Conservation (phyloP, 2,113 vertebrate species). For the Petroica traversi region DNA sequence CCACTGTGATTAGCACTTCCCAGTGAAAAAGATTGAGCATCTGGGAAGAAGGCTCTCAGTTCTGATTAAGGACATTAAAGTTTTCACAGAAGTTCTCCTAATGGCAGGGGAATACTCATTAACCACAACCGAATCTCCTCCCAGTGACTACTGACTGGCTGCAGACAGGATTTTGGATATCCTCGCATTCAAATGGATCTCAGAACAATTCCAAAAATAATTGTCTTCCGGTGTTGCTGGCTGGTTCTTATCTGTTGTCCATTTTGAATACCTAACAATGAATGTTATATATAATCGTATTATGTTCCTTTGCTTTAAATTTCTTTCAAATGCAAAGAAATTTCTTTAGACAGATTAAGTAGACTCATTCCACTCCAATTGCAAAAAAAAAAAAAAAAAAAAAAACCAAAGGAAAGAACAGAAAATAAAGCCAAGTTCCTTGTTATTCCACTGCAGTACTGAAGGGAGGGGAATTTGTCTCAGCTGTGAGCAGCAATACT, state of each 20-base stretch:
- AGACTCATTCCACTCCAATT: background rate
- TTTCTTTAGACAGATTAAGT: background rate
- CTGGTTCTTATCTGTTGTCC: background rate
- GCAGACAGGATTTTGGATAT: background rate
- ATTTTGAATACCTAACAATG: background rate
- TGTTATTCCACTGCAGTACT: background rate
- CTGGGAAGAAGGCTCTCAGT: background rate
- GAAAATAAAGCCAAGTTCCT: background rate
- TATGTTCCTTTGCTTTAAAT: background rate
- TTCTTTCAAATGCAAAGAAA: background rate
- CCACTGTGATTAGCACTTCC: background rate
- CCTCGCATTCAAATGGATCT: background rate
- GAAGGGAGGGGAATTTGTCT: background rate
- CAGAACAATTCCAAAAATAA: background rate
- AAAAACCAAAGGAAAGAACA: background rate
- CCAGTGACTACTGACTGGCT: background rate
- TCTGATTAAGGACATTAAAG: background rate
- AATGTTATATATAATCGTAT: background rate
- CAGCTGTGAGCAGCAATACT: background rate
- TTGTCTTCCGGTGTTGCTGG: background rate
- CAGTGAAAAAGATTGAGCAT: conserved; percentile 7
- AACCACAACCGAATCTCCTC: background rate
- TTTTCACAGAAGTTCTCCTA: background rate
- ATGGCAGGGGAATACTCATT: background rate
- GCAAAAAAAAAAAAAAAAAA: background rate